phyloP scores from a whole-genome alignment of 1,140 invertebrate genomes.

The Sesamia nonagrioides region DNA sequence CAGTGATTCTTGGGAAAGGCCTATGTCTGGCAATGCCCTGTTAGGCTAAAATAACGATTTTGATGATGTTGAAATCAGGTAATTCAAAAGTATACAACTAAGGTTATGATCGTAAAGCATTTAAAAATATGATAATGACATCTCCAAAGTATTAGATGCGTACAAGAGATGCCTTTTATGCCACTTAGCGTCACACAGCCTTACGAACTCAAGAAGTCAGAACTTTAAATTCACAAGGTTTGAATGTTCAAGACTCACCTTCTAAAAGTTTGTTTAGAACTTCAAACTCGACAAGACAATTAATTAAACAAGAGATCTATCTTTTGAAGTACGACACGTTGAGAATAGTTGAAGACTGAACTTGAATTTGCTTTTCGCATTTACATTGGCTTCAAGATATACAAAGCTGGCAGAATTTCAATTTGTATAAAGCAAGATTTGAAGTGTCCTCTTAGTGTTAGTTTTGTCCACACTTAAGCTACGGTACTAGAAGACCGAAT shows the following conservation, averaged over 20 bases:
- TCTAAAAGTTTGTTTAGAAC: conserved; percentile 21
- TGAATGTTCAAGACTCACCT: conserved; percentile 32
- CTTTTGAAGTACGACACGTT: conserved; percentile 30
- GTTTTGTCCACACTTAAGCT: too few species aligned
- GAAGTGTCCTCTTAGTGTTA: too few species aligned
- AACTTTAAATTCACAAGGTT: conserved; percentile 22
- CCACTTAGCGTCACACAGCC: conserved; percentile 15
- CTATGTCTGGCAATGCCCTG: too few species aligned
- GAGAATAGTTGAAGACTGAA: conserved; percentile 18
- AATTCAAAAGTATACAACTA: too few species aligned
- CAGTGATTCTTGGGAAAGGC: too few species aligned
- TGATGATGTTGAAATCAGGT: too few species aligned
- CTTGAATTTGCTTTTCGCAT: conserved; percentile 1
- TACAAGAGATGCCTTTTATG: conserved; percentile 7
- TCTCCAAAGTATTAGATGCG: not conserved
- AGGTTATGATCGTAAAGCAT: too few species aligned
- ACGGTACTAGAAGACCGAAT: too few species aligned
- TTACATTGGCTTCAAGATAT: not conserved
- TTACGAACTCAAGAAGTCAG: conserved; percentile 1
- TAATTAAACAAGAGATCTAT: conserved; percentile 36
- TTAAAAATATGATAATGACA: too few species aligned
- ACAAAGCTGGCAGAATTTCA: not conserved
- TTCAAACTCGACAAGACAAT: conserved; percentile 14
- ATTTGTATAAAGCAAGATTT: not conserved
- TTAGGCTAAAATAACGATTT: too few species aligned